Conservation (phyloP, 2,113 vertebrate genomes). For the Heterotis niloticus region DNA sequence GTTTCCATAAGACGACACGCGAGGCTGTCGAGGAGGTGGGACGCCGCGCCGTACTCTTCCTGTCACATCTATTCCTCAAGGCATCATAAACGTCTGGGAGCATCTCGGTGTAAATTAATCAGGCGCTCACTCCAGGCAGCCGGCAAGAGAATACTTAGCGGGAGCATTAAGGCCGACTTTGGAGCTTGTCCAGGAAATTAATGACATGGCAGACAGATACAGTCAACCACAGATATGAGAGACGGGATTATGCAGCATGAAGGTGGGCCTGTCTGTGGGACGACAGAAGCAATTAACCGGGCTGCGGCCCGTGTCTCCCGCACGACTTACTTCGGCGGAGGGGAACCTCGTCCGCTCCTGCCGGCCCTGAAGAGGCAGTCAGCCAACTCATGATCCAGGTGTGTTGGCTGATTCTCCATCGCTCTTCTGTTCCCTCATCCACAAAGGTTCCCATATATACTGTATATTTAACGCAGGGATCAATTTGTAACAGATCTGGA, state of each 20-base stretch:
- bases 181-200: constrained; percentile 66
- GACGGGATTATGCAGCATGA: constrained; percentile 53
- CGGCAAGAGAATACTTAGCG: constrained; percentile 59
- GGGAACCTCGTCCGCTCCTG: constrained; percentile 27
- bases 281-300: constrained; percentile 64
- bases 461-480: no score
- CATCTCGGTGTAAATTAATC: constrained; percentile 65
- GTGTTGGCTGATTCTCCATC: neutral
- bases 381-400: neutral
- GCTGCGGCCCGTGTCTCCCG: constrained; percentile 41
- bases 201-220: constrained; percentile 57
- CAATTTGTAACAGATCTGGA: no score
- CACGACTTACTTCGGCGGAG: constrained; percentile 35
- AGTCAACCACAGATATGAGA: constrained; percentile 60
- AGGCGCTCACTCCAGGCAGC: constrained; percentile 63
- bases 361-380: neutral
- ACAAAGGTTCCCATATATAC: no score
- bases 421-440: no score
- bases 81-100: constrained; percentile 64
- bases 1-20: constrained; percentile 9
- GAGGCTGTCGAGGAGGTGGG: neutral
- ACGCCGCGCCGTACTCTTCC: constrained; percentile 45
- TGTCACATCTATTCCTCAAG: constrained; percentile 62
- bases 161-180: constrained; percentile 60
- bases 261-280: constrained; percentile 45